phyloP scores from a whole-genome alignment of 2,797 vertebrate species.

The Epinephelus malabaricus region DNA sequence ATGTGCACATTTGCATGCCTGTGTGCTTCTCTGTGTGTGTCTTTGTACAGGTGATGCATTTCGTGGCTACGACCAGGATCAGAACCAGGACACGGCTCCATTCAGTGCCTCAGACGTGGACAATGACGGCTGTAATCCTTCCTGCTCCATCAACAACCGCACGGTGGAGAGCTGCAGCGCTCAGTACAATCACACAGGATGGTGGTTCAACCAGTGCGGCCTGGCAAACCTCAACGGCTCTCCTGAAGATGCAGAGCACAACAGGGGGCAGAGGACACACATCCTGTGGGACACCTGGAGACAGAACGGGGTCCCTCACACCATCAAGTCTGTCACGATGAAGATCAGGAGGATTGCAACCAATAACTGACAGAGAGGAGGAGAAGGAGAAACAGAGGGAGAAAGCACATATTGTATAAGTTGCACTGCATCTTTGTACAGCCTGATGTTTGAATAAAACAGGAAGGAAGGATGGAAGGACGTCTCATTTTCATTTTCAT shows the following conservation, averaged over 20 bases:
- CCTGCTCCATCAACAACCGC: slow-evolving; percentile 84
- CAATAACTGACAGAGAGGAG: slow-evolving; percentile 69
- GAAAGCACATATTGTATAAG: slow-evolving; percentile 1
- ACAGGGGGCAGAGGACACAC: slow-evolving; percentile 71
- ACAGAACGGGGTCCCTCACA: slow-evolving; percentile 83
- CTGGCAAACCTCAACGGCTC: slow-evolving; percentile 91
- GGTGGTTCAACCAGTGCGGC: slow-evolving; percentile 95
- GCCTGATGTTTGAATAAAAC: slow-evolving; percentile 50
- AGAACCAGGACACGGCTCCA: slow-evolving; percentile 92
- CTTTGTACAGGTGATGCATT: slow-evolving; percentile 91
- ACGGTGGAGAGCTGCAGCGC: slow-evolving; percentile 91
- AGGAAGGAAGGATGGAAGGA: neutral
- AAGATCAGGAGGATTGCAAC: slow-evolving; percentile 90
- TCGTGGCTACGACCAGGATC: slow-evolving; percentile 89
- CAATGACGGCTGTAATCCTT: slow-evolving; percentile 91
- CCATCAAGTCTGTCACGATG: slow-evolving; percentile 94
- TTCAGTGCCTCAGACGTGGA: slow-evolving; percentile 93
- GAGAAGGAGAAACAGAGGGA: neutral
- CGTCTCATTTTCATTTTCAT: slow-evolving; percentile 18
- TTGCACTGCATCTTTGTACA: slow-evolving; percentile 33
- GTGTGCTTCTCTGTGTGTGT: neutral
- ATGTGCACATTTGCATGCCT: no score
- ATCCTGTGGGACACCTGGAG: slow-evolving; percentile 94
- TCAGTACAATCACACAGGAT: slow-evolving; percentile 89
- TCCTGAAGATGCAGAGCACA: slow-evolving; percentile 83